Evolutionary conservation across 2,113 vertebrate species (phyloP).

Genomic region (Motacilla tschutschensis): DNA sequence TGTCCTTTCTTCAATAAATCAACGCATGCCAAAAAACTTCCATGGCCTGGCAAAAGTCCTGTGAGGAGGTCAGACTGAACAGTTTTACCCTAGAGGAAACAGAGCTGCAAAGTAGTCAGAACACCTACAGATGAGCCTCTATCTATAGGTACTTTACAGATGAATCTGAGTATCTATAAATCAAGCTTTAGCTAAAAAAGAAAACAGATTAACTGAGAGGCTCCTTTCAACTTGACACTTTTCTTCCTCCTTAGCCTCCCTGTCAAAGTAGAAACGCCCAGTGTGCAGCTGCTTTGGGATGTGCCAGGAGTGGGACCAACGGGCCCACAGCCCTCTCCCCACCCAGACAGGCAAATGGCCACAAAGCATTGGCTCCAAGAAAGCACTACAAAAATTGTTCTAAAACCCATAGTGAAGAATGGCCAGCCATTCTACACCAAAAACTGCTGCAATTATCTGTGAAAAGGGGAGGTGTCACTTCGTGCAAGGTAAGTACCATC

Average conservation of each 20-base stretch:
- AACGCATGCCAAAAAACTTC: not conserved
- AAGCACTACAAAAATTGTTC: not conserved
- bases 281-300: not conserved
- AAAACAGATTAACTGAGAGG: not conserved
- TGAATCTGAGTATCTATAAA: not conserved
- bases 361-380: not conserved
- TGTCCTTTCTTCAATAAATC: not conserved
- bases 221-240: not conserved
- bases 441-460: not conserved
- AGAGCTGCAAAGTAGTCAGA: not conserved
- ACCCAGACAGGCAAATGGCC: rapidly evolving
- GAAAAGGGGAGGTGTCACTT: rapidly evolving
- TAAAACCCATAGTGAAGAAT: not conserved
- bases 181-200: not conserved
- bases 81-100: not conserved
- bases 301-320: rapidly evolving
- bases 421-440: rapidly evolving
- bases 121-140: not conserved
- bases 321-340: not conserved
- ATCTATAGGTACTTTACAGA: not conserved
- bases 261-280: not conserved
- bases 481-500: not conserved
- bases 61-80: not conserved
- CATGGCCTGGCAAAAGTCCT: not conserved
- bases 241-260: not conserved